These are phyloP conservation scores for Meteorus sp. DNA, from an alignment of 1,140 invertebrate genomes.

Conservation along the genomic window DNA sequence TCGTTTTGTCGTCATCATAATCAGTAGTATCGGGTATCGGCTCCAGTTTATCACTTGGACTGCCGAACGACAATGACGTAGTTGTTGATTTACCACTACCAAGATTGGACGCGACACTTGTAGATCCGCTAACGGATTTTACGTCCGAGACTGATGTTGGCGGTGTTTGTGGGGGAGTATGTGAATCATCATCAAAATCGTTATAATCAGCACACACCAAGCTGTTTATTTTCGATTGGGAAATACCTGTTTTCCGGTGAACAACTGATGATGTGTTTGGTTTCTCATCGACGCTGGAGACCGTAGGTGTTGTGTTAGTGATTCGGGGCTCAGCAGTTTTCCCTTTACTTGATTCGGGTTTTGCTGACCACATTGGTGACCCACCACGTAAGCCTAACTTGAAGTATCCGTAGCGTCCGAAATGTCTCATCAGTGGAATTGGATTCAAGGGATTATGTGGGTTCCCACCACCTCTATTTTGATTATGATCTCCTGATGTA, in stretches of 20 bases:
- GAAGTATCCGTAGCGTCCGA: conserved; percentile 61
- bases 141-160: conserved; percentile 45
- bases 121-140: conserved; percentile 32
- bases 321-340: conserved; percentile 54
- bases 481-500: conserved; percentile 42
- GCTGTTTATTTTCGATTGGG: conserved; percentile 60
- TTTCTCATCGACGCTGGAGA: conserved; percentile 41
- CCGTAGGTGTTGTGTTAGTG: conserved; percentile 7
- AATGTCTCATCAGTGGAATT: conserved; percentile 56
- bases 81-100: conserved; percentile 4
- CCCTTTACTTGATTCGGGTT: conserved; percentile 52
- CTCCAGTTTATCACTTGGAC: conserved; percentile 49
- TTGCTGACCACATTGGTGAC: conserved; percentile 69
- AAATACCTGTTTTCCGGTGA: conserved; percentile 55
- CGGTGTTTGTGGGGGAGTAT: conserved; percentile 63
- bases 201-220: conserved; percentile 66
- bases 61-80: conserved; percentile 36
- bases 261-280: conserved; percentile 59
- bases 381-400: conserved; percentile 72
- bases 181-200: conserved; percentile 67
- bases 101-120: conserved; percentile 23
- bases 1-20: conserved; percentile 64
- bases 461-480: conserved; percentile 55
- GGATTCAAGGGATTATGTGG: conserved; percentile 60
- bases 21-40: conserved; percentile 61